Conservation (phyloP, 2,113 vertebrate genomes). For the Nesogale talazaci region DNA sequence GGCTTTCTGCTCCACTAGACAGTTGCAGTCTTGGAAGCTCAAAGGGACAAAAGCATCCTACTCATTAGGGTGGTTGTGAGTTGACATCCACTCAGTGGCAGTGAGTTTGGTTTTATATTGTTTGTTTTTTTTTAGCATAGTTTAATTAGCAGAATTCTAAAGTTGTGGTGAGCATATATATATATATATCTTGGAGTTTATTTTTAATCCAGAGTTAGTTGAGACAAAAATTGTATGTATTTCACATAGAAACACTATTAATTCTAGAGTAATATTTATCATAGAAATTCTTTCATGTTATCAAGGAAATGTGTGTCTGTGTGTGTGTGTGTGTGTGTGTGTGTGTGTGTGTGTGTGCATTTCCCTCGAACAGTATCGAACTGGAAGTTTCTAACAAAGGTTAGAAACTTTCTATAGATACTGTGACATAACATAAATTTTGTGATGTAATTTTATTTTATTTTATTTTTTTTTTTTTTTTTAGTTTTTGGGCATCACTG, state of each 20-base stretch:
- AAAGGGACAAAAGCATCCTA: no score
- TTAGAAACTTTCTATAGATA: not conserved
- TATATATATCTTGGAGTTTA: not conserved
- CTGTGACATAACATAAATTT: slow-evolving; percentile 16
- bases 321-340: not conserved
- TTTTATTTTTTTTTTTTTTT: no score
- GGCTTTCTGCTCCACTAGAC: no score
- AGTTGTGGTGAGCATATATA: not conserved
- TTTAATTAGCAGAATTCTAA: not conserved
- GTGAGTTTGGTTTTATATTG: no score
- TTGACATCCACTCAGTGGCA: no score
- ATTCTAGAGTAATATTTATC: not conserved
- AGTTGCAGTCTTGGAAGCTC: no score
- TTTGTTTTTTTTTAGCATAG: no score
- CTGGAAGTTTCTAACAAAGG: not conserved
- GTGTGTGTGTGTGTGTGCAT: not conserved
- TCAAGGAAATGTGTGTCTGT: not conserved
- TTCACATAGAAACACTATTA: not conserved
- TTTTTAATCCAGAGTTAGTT: slow-evolving; percentile 23
- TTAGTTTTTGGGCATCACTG: no score
- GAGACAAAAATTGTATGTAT: slow-evolving; percentile 1
- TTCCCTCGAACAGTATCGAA: not conserved
- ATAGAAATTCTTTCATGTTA: not conserved
- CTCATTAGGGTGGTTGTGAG: no score
- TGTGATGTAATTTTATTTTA: slow-evolving; percentile 24